phyloP scores from a whole-genome alignment of 2,888 invertebrate species.

The Ophion ellenae region DNA sequence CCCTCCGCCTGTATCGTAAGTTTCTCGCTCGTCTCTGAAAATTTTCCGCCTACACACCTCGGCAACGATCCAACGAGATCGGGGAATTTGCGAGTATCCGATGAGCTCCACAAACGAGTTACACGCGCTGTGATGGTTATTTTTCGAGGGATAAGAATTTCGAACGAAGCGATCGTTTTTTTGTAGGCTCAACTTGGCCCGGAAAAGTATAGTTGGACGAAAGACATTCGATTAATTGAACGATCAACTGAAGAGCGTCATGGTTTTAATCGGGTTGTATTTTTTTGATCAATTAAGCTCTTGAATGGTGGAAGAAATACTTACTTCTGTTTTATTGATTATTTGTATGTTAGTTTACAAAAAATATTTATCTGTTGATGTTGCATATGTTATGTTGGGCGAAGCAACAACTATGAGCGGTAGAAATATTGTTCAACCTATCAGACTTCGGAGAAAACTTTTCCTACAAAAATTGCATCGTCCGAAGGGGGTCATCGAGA shows the following conservation, averaged over 20 bases:
- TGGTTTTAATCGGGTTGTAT: not conserved
- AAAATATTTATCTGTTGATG: too few relatives aligned
- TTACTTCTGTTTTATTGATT: too few relatives aligned
- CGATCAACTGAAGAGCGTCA: not conserved
- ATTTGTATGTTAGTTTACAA: too few relatives aligned
- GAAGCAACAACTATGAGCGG: too few relatives aligned
- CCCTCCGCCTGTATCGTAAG: conserved; percentile 44
- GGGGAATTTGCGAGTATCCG: conserved; percentile 12
- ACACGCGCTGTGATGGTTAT: not conserved
- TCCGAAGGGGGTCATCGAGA: too few relatives aligned
- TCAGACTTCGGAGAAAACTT: too few relatives aligned
- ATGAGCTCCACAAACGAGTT: not conserved
- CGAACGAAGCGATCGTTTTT: not conserved
- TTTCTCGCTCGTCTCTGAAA: conserved; percentile 53
- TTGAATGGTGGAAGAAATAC: not conserved
- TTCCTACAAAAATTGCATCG: too few relatives aligned
- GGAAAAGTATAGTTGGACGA: not conserved
- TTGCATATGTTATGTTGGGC: too few relatives aligned
- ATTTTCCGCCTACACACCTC: conserved; percentile 35
- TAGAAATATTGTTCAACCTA: too few relatives aligned
- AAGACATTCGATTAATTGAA: not conserved
- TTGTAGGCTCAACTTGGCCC: not conserved
- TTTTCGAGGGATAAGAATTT: not conserved
- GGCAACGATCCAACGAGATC: conserved; percentile 24
- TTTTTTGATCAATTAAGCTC: not conserved